Percentiles rank a stretch among this genome's conserved stretches.
Conservation (phyloP, 2,888 invertebrate species). For the Lasioglossum lativentre region DNA sequence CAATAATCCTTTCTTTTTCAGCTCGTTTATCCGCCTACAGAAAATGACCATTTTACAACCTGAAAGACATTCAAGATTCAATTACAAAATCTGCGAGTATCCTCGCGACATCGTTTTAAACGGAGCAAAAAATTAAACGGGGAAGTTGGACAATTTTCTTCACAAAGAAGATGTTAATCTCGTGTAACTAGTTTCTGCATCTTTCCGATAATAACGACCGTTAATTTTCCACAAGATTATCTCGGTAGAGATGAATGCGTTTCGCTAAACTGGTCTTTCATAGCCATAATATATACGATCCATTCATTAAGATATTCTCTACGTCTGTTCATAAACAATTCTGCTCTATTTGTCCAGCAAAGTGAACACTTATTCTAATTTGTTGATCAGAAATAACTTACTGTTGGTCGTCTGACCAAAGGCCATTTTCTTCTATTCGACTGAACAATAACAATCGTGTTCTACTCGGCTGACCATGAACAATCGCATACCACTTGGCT, state of each 20-base stretch:
- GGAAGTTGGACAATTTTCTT: neutral
- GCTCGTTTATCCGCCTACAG: neutral
- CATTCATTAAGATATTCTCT: no score
- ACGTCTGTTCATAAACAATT: neutral
- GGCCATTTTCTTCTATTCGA: conserved; percentile 4
- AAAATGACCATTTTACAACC: conserved; percentile 15
- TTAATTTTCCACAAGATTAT: neutral
- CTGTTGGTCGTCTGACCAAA: neutral
- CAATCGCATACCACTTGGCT: conserved; percentile 9
- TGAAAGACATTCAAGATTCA: conserved; percentile 5
- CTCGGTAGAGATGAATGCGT: neutral
- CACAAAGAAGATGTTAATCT: neutral
- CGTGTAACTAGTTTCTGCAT: neutral
- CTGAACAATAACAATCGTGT: conserved; percentile 9
- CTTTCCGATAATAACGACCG: neutral
- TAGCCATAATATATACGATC: no score
- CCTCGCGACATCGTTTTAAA: neutral
- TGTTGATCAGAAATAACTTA: conserved; percentile 1
- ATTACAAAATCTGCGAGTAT: neutral
- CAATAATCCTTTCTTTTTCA: conserved; percentile 27
- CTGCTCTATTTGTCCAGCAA: neutral
- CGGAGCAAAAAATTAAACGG: neutral
- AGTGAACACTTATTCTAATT: neutral
- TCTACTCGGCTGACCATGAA: conserved; percentile 15
- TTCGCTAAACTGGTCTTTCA: no score